These are phyloP conservation scores for Eupleurogrammus muticus DNA, from an alignment of 2,797 vertebrate genomes.

Conservation along the genomic window DNA sequence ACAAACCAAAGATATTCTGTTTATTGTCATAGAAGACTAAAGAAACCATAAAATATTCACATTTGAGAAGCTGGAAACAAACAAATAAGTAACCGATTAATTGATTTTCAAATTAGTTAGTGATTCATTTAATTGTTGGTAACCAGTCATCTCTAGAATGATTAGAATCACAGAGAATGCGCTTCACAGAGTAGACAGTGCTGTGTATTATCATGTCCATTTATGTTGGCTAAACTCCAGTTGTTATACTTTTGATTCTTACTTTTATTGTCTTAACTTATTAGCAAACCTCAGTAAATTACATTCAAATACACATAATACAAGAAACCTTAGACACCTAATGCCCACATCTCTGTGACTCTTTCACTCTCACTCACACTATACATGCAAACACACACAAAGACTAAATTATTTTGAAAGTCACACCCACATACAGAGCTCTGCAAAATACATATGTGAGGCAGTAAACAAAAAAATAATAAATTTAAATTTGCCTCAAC, in stretches of 20 bases:
- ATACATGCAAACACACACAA: conserved; percentile 24
- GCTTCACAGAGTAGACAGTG: neutral
- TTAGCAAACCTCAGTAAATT: conserved; percentile 42
- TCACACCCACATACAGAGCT: conserved; percentile 22
- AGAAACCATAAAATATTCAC: too few species aligned
- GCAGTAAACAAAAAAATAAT: conserved; percentile 28
- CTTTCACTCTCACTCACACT: conserved; percentile 5
- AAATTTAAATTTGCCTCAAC: conserved; percentile 19
- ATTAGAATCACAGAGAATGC: neutral
- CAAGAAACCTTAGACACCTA: conserved; percentile 14
- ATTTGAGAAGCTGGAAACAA: too few species aligned
- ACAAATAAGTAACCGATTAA: too few species aligned
- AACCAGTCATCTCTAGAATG: neutral
- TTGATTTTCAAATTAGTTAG: too few species aligned
- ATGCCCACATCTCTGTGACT: conserved; percentile 26
- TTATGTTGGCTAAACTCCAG: neutral
- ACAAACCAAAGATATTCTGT: too few species aligned
- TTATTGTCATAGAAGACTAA: too few species aligned
- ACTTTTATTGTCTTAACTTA: conserved; percentile 69
- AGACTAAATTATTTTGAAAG: conserved; percentile 25
- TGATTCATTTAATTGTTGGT: too few species aligned
- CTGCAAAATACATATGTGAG: conserved; percentile 21
- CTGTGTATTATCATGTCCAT: neutral
- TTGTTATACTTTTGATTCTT: conserved; percentile 23
- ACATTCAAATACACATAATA: conserved; percentile 29